Evolutionary conservation across 1,140 invertebrate genomes (phyloP).

Genomic region (Macrotrachela quadricornifera): DNA sequence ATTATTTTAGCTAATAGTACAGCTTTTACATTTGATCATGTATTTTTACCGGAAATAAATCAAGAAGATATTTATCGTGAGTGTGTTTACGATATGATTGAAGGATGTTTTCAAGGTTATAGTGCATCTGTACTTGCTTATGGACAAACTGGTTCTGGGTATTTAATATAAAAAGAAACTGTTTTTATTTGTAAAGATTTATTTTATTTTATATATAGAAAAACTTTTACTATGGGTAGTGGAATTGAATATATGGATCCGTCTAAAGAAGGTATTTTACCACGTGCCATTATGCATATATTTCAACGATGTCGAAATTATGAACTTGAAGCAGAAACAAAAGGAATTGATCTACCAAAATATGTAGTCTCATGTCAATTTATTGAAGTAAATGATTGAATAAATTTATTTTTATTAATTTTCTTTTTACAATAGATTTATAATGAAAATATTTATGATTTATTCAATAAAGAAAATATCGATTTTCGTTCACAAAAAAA

Average conservation of each 20-base stretch:
- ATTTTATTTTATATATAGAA: slow-evolving; percentile 29
- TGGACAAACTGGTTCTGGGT: slow-evolving; percentile 50
- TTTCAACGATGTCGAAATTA: slow-evolving; percentile 59
- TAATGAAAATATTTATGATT: too few species aligned
- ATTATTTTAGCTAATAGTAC: slow-evolving; percentile 70
- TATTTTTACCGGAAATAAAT: slow-evolving; percentile 43
- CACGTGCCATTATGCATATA: slow-evolving; percentile 56
- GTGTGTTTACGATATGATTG: slow-evolving; percentile 49
- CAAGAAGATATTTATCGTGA: slow-evolving; percentile 54
- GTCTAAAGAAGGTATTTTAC: slow-evolving; percentile 56
- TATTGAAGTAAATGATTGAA: too few species aligned
- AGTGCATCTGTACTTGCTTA: slow-evolving; percentile 68
- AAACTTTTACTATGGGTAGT: slow-evolving; percentile 27
- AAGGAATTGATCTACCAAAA: too few species aligned
- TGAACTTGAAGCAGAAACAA: slow-evolving; percentile 37
- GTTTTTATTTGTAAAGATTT: slow-evolving; percentile 7
- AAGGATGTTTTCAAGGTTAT: slow-evolving; percentile 60
- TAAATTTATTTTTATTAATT: too few species aligned
- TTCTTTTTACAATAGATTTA: too few species aligned
- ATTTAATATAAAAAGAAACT: slow-evolving; percentile 46
- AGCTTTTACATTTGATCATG: slow-evolving; percentile 67
- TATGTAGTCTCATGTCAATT: too few species aligned
- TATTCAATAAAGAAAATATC: too few species aligned
- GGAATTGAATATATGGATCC: slow-evolving; percentile 28
- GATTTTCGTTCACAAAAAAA: too few species aligned